Percentiles rank a stretch among this genome's conserved stretches.
Evolutionary conservation across 2,888 invertebrate species (phyloP).

Genomic region (Eilema sororculum): DNA sequence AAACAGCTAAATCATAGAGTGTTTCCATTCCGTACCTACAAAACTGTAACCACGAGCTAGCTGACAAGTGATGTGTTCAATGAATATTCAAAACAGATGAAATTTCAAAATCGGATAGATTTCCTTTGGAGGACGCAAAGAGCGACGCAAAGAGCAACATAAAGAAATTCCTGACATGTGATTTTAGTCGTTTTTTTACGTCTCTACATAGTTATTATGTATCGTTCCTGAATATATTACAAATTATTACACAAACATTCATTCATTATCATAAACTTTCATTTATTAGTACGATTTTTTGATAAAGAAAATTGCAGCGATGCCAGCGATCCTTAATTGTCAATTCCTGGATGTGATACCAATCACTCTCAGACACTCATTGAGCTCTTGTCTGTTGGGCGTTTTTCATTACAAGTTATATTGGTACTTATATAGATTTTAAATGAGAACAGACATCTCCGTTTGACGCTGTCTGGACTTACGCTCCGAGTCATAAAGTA

Average conservation of each 20-base stretch:
- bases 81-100: neutral
- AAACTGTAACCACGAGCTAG: too few relatives aligned
- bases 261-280: too few relatives aligned
- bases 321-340: neutral
- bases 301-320: neutral
- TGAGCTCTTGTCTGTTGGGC: neutral
- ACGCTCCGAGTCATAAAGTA: neutral
- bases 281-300: neutral
- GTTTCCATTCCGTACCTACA: too few relatives aligned
- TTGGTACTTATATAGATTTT: constrained; percentile 7
- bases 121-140: too few relatives aligned
- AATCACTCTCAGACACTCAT: neutral
- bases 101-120: neutral
- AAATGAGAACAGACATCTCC: constrained; percentile 7
- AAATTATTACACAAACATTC: too few relatives aligned
- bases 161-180: too few relatives aligned
- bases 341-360: neutral
- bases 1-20: neutral
- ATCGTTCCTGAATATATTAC: too few relatives aligned
- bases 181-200: too few relatives aligned
- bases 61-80: neutral
- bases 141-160: too few relatives aligned
- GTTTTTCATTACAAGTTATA: constrained; percentile 4
- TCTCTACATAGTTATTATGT: too few relatives aligned
- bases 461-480: neutral